A percentile compares a stretch with the other conserved stretches of the same genome.
Conservation (phyloP, 1,140 invertebrate genomes). For the Varroa destructor region DNA sequence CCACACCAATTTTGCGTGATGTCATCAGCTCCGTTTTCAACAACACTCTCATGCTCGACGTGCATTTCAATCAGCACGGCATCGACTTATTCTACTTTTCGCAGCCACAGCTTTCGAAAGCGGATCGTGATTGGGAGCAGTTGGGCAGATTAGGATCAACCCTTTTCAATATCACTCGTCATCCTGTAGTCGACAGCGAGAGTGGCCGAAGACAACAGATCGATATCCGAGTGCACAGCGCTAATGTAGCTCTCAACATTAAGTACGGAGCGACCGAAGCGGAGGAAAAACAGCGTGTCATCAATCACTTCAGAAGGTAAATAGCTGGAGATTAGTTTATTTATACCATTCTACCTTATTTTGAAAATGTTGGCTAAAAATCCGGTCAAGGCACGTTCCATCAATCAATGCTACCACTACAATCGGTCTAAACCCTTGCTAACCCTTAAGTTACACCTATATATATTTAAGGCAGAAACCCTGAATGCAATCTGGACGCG, state of each 20-base stretch:
- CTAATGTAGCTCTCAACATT: slow-evolving; percentile 43
- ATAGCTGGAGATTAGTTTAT: too few relatives aligned
- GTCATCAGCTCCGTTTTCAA: slow-evolving; percentile 88
- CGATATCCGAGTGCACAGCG: slow-evolving; percentile 41
- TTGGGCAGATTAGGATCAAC: slow-evolving; percentile 55
- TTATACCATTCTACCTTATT: too few relatives aligned
- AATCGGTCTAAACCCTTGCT: too few relatives aligned
- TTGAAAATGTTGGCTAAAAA: too few relatives aligned
- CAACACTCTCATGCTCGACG: slow-evolving; percentile 67
- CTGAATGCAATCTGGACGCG: too few relatives aligned
- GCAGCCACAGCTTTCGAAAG: slow-evolving; percentile 73
- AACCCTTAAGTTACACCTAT: too few relatives aligned
- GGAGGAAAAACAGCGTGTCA: slow-evolving; percentile 67
- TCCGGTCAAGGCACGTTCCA: too few relatives aligned
- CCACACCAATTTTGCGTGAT: slow-evolving; percentile 72
- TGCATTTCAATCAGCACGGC: slow-evolving; percentile 74
- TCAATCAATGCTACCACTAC: too few relatives aligned
- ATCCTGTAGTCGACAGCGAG: slow-evolving; percentile 33
- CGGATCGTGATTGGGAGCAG: slow-evolving; percentile 69
- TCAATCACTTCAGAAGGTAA: slow-evolving; percentile 54
- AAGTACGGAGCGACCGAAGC: slow-evolving; percentile 73
- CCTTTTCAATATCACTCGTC: slow-evolving; percentile 82
- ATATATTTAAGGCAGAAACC: too few relatives aligned
- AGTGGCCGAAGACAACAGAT: slow-evolving; percentile 32
- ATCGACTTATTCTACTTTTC: slow-evolving; percentile 91